Evolutionary conservation across 2,797 vertebrate genomes (phyloP).

Genomic region (Philypnodon macrostomus): DNA sequence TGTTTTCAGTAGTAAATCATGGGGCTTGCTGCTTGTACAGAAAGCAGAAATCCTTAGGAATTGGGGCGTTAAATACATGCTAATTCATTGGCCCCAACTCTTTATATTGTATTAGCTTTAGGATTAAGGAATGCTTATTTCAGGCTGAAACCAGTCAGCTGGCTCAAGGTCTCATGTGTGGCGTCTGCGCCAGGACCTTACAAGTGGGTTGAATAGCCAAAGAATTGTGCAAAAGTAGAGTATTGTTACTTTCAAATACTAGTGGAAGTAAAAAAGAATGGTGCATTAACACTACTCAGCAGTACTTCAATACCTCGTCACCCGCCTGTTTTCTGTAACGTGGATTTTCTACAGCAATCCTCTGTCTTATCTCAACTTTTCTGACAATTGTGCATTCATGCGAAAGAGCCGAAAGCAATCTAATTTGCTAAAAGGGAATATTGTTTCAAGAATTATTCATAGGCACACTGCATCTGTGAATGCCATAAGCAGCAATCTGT

Average conservation of each 20-base stretch:
- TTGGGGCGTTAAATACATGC: conserved; percentile 24
- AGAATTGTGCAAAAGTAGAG: no score
- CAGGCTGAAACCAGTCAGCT: conserved; percentile 25
- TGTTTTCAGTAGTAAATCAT: conserved; percentile 22
- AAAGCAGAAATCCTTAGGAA: conserved; percentile 13
- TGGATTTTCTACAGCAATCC: not conserved
- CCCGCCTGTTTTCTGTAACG: no score
- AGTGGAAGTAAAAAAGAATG: no score
- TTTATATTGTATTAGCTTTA: conserved; percentile 34
- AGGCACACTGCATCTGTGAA: conserved; percentile 6
- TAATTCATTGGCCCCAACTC: conserved; percentile 29
- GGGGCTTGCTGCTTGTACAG: conserved; percentile 9
- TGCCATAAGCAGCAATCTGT: conserved; percentile 13
- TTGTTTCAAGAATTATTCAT: conserved; percentile 18
- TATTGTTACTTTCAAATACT: no score
- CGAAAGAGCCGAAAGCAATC: conserved; percentile 12
- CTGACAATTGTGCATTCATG: conserved; percentile 19
- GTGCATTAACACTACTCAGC: no score
- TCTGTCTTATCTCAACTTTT: conserved; percentile 12
- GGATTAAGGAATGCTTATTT: conserved; percentile 48
- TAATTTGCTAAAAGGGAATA: conserved; percentile 14
- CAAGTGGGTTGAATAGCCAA: no score
- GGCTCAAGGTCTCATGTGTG: conserved; percentile 1
- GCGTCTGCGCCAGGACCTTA: conserved; percentile 1
- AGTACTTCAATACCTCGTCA: no score